Conservation (phyloP, 2,113 vertebrate genomes). For the Passer domesticus region DNA sequence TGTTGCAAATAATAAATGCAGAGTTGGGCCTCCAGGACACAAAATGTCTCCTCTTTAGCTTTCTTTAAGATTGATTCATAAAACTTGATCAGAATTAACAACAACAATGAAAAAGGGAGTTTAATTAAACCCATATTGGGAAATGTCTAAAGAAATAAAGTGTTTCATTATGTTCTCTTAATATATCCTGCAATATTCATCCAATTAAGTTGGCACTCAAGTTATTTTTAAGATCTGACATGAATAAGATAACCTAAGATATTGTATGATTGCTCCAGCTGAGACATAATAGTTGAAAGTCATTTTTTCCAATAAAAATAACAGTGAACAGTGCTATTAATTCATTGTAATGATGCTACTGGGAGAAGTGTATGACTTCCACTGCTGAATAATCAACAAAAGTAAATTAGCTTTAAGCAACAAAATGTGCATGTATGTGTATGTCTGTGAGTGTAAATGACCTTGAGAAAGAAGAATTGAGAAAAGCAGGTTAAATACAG, state of each 20-base stretch:
- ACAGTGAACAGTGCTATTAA: constrained; percentile 37
- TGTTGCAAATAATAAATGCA: not conserved
- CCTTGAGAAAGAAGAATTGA: constrained; percentile 6
- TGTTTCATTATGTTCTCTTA: constrained; percentile 30
- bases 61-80: not conserved
- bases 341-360: constrained; percentile 17
- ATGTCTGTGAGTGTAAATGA: not conserved
- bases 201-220: constrained; percentile 36
- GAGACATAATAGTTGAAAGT: constrained; percentile 41
- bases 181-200: constrained; percentile 13
- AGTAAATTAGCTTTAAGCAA: constrained; percentile 47
- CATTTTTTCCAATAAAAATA: constrained; percentile 52
- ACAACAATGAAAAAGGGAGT: not conserved
- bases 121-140: constrained; percentile 37
- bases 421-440: not conserved
- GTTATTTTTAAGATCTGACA: constrained; percentile 38
- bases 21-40: not conserved
- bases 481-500: constrained; percentile 11
- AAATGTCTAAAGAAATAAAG: constrained; percentile 6
- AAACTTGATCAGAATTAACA: constrained; percentile 15
- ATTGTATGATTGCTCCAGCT: constrained; percentile 26
- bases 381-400: constrained; percentile 50
- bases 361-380: constrained; percentile 20
- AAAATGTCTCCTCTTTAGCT: not conserved
- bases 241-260: constrained; percentile 30